phyloP scores from a whole-genome alignment of 53 echinoderm and acorn worm genomes.

The Crossaster papposus region DNA sequence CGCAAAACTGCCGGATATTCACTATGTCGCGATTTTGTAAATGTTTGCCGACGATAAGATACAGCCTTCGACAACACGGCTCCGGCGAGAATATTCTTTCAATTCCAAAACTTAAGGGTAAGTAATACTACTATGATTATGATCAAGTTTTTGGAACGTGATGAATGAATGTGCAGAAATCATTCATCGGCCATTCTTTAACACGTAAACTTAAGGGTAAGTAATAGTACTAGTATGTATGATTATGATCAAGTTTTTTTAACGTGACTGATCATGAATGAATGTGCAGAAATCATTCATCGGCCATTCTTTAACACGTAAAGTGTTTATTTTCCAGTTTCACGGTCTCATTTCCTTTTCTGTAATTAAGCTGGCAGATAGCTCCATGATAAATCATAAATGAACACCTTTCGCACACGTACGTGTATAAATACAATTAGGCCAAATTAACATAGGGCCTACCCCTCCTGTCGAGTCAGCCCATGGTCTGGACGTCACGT shows the following conservation, averaged over 20 bases:
- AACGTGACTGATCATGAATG: background rate
- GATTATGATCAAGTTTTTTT: background rate
- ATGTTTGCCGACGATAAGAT: constrained; percentile 15
- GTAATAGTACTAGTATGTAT: background rate
- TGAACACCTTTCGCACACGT: too few species aligned
- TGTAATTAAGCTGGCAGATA: too few species aligned
- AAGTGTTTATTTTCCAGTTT: too few species aligned
- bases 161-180: background rate
- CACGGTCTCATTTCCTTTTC: too few species aligned
- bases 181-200: background rate
- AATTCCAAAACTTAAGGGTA: constrained; percentile 18
- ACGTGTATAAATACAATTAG: too few species aligned
- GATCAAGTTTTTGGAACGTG: background rate
- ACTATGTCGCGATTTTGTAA: constrained; percentile 48
- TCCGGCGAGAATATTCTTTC: constrained; percentile 15
- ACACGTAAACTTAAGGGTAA: constrained; percentile 20
- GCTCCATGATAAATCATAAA: too few species aligned
- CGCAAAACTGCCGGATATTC: background rate
- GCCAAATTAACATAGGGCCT: too few species aligned
- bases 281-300: background rate
- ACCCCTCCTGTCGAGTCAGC: too few species aligned
- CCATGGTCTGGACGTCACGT: too few species aligned
- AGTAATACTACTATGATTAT: background rate
- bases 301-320: too few species aligned
- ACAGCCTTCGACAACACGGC: constrained; percentile 12